Conservation (phyloP, 2,113 vertebrate species). For the Upupa epops region DNA sequence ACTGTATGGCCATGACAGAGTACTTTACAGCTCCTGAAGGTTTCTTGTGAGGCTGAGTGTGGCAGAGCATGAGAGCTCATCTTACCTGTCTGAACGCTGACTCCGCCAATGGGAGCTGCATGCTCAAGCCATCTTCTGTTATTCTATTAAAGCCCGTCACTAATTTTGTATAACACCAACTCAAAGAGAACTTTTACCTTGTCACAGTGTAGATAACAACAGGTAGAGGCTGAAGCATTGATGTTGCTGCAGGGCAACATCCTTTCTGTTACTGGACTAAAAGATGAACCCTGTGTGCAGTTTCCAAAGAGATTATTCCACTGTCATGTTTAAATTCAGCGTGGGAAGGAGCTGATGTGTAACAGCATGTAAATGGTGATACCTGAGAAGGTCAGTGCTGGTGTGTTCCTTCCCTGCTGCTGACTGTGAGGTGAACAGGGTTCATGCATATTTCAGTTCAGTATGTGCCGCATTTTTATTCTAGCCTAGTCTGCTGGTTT, state of each 20-base stretch:
- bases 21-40: background rate
- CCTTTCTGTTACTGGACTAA: background rate
- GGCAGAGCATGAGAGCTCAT: background rate
- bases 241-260: background rate
- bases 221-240: background rate
- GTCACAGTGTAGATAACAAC: accelerated
- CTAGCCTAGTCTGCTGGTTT: background rate
- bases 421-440: accelerated
- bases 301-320: background rate
- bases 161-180: background rate
- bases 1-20: accelerated
- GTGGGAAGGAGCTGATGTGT: background rate
- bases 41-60: background rate
- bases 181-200: accelerated
- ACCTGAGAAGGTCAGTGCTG: accelerated
- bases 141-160: background rate
- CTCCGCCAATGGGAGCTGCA: background rate
- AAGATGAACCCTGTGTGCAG: background rate
- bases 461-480: background rate
- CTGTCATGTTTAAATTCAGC: background rate
- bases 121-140: background rate
- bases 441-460: background rate
- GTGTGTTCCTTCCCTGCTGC: background rate
- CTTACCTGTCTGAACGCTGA: background rate
- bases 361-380: background rate